A percentile compares a stretch with the other conserved stretches of the same genome.
Evolutionary conservation across 2,888 invertebrate genomes (phyloP).

Genomic region (Meiosimyza decipiens): DNA sequence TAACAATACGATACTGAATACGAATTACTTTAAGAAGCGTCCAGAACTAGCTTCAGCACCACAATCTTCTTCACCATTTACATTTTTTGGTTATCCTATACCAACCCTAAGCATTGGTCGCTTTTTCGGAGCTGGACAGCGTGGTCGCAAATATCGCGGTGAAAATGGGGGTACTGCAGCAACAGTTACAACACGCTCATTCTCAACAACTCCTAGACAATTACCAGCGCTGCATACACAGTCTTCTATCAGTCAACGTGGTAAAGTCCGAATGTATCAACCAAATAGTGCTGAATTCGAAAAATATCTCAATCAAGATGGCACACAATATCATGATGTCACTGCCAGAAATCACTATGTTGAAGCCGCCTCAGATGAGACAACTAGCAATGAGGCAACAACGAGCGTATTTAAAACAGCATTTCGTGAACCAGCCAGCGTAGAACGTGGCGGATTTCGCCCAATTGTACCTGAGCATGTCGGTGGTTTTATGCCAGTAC

Average conservation of each 20-base stretch:
- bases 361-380: constrained; percentile 56
- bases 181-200: neutral
- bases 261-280: constrained; percentile 64
- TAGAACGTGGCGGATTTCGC: constrained; percentile 81
- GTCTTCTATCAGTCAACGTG: constrained; percentile 49
- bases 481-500: constrained; percentile 80
- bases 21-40: constrained; percentile 61
- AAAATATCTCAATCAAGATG: constrained; percentile 58
- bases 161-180: constrained; percentile 42
- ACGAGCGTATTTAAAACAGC: constrained; percentile 60
- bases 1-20: constrained; percentile 66
- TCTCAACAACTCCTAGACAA: neutral
- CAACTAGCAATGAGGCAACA: constrained; percentile 55
- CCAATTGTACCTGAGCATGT: constrained; percentile 78
- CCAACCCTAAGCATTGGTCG: constrained; percentile 79
- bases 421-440: constrained; percentile 65
- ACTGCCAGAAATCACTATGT: constrained; percentile 51
- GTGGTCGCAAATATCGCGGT: constrained; percentile 62
- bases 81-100: constrained; percentile 87
- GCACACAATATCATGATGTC: constrained; percentile 49
- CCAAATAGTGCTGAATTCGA: constrained; percentile 64
- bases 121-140: constrained; percentile 69
- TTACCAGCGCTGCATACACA: constrained; percentile 26
- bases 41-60: constrained; percentile 42
- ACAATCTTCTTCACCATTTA: constrained; percentile 71